Evolutionary conservation across 2,113 vertebrate genomes (phyloP), one percentile per base, ranked within the genome.

Genomic region (Marcusenius ussheri): DNA sequence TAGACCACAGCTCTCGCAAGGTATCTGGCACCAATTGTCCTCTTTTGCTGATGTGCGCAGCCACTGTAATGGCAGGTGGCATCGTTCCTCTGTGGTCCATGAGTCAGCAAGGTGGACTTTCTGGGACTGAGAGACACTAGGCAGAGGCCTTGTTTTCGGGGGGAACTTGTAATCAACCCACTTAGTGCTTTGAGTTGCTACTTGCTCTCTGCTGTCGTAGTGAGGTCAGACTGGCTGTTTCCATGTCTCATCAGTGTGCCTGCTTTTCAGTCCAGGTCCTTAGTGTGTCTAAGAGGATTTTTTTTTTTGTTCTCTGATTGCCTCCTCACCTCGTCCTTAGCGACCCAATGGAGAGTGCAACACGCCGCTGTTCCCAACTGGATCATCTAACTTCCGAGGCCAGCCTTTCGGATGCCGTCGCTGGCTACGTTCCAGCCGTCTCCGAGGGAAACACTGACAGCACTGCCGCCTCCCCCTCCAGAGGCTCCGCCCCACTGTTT

Each of bases 81-180:
- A 94, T 92, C 93, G 94, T 94, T 95, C 94, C 90, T 89, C 90
- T 90, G 91, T 92, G 91, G 88, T 39, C 92, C 92, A 94, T 95
- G 94, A 94, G 95, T 95, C 94, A 94, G 93, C 92, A 74, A n/a
- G 51, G 0, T 35, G 90, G 47, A 1, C 45, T 90, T 90, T 90
- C 24, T 84, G 39, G 4, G n/a, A 50, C 83, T 15, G 89, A 90
- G 50, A 89, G 24, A 49, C 39, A 31, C 45, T 0, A 42, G 10
- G 39, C 3, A 0, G 3, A 85, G 56, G 58, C 39, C n/a, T 46
- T n/a, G 83, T 31, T 87, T 84, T 53, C 24, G 9, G 11, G 53
- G 83, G 27, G 9, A 90, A 47, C 13, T 35, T 58, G 42, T 66
- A 66, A 85, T 62, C 27, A 31, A 31, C 17, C n/a, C 83, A 31